A percentile compares a stretch with the other conserved stretches of the same genome.
These are phyloP conservation scores for Neodiprion lecontei DNA, from an alignment of 1,140 invertebrate genomes.

Conservation along the genomic window DNA sequence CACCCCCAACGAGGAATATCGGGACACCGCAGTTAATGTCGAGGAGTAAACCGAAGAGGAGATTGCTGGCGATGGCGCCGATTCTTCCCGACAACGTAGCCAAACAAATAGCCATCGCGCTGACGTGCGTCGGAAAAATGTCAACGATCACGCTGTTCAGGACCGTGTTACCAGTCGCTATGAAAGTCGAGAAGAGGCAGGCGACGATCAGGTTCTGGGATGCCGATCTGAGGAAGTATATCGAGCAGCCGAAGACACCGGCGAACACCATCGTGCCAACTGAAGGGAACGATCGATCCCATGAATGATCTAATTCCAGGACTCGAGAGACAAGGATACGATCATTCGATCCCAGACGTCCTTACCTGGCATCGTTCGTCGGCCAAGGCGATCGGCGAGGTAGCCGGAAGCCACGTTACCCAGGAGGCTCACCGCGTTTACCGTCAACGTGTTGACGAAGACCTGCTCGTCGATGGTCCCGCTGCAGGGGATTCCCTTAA, in stretches of 20 bases:
- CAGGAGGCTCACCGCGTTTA: constrained; percentile 57
- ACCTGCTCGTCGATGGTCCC: constrained; percentile 48
- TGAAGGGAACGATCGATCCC: constrained; percentile 32
- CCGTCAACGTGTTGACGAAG: constrained; percentile 60
- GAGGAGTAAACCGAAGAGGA: constrained; percentile 63
- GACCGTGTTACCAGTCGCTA: constrained; percentile 66
- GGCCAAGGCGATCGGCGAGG: constrained; percentile 46
- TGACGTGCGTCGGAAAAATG: constrained; percentile 63
- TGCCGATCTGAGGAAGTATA: constrained; percentile 62
- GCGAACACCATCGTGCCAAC: constrained; percentile 61
- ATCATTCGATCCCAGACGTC: neutral
- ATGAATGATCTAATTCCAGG: too few relatives aligned
- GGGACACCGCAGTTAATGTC: constrained; percentile 62
- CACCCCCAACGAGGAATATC: constrained; percentile 58
- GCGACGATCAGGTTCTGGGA: constrained; percentile 61
- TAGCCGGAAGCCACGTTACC: constrained; percentile 57
- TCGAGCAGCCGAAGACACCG: constrained; percentile 53
- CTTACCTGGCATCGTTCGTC: constrained; percentile 45
- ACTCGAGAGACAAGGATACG: too few relatives aligned
- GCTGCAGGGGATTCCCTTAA: constrained; percentile 21
- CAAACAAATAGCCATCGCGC: constrained; percentile 62
- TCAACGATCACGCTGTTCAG: constrained; percentile 64
- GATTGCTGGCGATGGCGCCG: constrained; percentile 64
- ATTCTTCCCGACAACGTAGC: constrained; percentile 62
- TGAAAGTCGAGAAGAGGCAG: constrained; percentile 64